Base-by-base conservation (phyloP, 2,113 vertebrate genomes). In the Speoplatyrhinus poulsoni region DNA sequence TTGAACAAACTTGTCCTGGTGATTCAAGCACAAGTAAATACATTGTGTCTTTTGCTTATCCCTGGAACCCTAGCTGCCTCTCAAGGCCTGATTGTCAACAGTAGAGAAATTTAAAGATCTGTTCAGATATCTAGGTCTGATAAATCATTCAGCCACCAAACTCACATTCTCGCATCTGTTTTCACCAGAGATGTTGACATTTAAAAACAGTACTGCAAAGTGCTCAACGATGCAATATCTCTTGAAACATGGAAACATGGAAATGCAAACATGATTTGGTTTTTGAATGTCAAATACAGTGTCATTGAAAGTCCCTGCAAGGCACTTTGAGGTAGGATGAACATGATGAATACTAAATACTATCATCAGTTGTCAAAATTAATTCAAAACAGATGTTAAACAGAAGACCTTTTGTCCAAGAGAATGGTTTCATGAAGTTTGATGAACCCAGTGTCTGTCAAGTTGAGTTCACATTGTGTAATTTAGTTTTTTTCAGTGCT, bases 11-110 rank as follows among this genome's bases (percentile, higher is more conserved):
- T 49, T 26, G 26, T 62, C 41, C 78, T 79, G 80, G 57, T 69
- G 70, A 74, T 73, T 75, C 70, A 75, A 52, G 70, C 32, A 57
- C 46, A 6, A 54, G 66, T 67, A 73, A 67, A 83, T 85, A 80
- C 85, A 86, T 85, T 69, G 79, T 46, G 61, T 73, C 72, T 3
- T n/a, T 60, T 41, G 36, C 68, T 72, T 75, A 60, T 76, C 62
- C 49, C 66, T 69, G 10, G 59, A 70, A 50, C 63, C 46, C 50
- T 26, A 26, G 26, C 26, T 59, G 63, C 58, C 60, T 80, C 72
- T 81, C 66, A 80, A 78, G 72, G 80, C 69, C 80, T 62, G 65
- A 70, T 61, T 78, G 76, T 78, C 85, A 73, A 66, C 54, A 12
- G 69, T 62, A 81, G 80, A 81, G 70, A 81, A 77, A 85, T 62